Conservation (phyloP, 1,140 invertebrate genomes). For the Carposina sasakii region DNA sequence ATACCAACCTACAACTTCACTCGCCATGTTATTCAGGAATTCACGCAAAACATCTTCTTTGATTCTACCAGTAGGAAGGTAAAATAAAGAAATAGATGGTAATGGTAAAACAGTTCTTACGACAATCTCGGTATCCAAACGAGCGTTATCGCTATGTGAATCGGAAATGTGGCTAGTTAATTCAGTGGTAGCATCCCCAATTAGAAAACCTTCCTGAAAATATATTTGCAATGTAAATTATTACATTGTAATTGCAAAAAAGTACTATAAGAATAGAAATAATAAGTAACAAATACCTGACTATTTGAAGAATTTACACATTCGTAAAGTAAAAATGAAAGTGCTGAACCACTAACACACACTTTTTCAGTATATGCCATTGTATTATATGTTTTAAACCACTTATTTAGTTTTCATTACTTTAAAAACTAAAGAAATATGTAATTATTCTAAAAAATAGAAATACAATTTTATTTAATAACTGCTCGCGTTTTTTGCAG, state of each 20-base stretch:
- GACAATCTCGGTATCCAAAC: slow-evolving; percentile 73
- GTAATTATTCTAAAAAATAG: no score
- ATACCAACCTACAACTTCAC: slow-evolving; percentile 78
- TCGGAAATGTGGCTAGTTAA: slow-evolving; percentile 79
- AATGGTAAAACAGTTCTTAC: slow-evolving; percentile 74
- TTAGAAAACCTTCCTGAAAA: slow-evolving; percentile 78
- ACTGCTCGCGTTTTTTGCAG: no score
- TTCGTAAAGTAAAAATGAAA: slow-evolving; percentile 77
- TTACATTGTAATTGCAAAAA: slow-evolving; percentile 1
- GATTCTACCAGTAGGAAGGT: slow-evolving; percentile 72
- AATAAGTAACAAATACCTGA: slow-evolving; percentile 63
- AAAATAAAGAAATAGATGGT: slow-evolving; percentile 70
- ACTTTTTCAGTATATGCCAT: slow-evolving; percentile 69
- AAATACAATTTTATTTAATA: no score
- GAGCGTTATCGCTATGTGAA: slow-evolving; percentile 74
- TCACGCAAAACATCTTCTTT: slow-evolving; percentile 69
- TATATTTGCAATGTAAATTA: slow-evolving; percentile 14
- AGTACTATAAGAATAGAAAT: not conserved
- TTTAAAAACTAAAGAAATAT: no score
- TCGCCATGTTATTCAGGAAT: slow-evolving; percentile 66
- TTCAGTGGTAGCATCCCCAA: slow-evolving; percentile 74
- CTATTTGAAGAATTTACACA: slow-evolving; percentile 73
- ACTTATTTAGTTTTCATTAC: no score
- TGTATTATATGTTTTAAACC: slow-evolving; percentile 8
- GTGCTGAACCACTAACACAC: slow-evolving; percentile 73